Evolutionary conservation across 2,888 invertebrate genomes (phyloP).

Genomic region (Pseudococcus viburni): DNA sequence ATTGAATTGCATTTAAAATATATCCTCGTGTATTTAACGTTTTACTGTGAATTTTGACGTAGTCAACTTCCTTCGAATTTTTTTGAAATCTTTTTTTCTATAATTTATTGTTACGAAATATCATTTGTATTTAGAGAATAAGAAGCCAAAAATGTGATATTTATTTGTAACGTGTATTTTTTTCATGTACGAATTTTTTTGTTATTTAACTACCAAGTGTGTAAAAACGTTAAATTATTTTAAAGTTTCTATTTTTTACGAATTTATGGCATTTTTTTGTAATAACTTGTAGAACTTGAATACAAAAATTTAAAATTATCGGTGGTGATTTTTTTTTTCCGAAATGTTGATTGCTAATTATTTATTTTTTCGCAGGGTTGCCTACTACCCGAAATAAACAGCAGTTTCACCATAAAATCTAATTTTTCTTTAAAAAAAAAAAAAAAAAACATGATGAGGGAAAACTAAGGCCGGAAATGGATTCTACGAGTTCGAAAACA

Average conservation of each 20-base stretch:
- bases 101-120: slow-evolving; percentile 52
- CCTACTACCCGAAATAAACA: no score
- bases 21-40: slow-evolving; percentile 49
- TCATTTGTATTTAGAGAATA: slow-evolving; percentile 47
- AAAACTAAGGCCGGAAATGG: no score
- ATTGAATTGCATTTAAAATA: slow-evolving; percentile 56
- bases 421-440: no score
- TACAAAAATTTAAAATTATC: slow-evolving; percentile 1
- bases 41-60: slow-evolving; percentile 56
- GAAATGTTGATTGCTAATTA: no score
- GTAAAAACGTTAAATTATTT: slow-evolving; percentile 49
- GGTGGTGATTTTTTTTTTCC: neutral
- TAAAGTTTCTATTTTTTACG: slow-evolving; percentile 52
- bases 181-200: slow-evolving; percentile 42
- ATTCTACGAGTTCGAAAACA: no score
- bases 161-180: slow-evolving; percentile 52
- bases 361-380: no score
- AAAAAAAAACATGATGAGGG: no score
- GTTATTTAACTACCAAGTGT: slow-evolving; percentile 54
- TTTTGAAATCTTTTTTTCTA: neutral
- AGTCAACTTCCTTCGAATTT: slow-evolving; percentile 50
- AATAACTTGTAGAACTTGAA: slow-evolving; percentile 29
- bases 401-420: no score
- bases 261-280: slow-evolving; percentile 29
- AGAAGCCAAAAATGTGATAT: slow-evolving; percentile 45